Conservation (phyloP, 1,140 invertebrate genomes). For the Alviniconcha marisindica region DNA sequence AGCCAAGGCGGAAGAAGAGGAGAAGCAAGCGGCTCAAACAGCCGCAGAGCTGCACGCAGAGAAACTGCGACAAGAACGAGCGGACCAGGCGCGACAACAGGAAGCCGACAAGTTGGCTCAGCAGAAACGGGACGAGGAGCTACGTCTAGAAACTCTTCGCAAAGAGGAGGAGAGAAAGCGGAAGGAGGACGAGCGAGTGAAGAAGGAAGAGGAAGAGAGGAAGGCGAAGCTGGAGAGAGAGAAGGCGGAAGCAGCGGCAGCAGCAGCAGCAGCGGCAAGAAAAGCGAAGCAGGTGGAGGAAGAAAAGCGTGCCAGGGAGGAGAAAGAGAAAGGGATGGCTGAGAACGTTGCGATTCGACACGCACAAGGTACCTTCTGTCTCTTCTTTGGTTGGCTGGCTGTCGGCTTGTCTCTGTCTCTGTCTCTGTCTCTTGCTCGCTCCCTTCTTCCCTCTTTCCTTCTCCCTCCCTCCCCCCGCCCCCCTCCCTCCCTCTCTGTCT, state of each 20-base stretch:
- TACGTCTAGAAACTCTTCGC: neutral
- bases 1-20: constrained; percentile 40
- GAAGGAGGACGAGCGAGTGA: constrained; percentile 76
- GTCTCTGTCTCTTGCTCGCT: too few species aligned
- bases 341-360: neutral
- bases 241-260: constrained; percentile 26
- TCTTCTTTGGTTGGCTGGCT: too few species aligned
- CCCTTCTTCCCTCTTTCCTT: too few species aligned
- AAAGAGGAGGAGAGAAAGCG: constrained; percentile 78
- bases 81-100: constrained; percentile 30
- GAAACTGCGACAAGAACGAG: constrained; percentile 47
- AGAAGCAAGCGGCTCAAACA: constrained; percentile 48
- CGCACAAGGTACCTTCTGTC: constrained; percentile 19
- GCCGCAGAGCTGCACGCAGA: constrained; percentile 43
- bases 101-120: constrained; percentile 31
- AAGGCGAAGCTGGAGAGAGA: constrained; percentile 28
- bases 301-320: constrained; percentile 29
- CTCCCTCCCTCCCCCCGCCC: too few species aligned
- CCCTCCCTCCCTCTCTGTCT: too few species aligned
- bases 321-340: constrained; percentile 32
- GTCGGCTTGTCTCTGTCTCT: too few species aligned
- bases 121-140: constrained; percentile 44
- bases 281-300: constrained; percentile 39
- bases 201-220: constrained; percentile 33
- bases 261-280: constrained; percentile 37